Conservation (phyloP, 2,113 vertebrate genomes). For the Notarius lentiginosus region DNA sequence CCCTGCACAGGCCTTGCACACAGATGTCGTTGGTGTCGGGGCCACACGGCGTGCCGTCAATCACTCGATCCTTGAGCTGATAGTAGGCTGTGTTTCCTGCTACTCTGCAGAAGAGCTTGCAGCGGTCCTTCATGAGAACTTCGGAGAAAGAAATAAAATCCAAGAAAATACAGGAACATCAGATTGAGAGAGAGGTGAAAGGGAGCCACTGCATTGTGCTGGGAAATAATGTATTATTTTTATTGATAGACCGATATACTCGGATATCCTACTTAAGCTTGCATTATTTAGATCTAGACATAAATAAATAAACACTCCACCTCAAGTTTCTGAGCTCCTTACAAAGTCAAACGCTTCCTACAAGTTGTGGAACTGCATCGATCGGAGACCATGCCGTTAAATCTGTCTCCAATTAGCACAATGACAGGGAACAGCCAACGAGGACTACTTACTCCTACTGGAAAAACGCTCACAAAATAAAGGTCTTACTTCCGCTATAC, state of each 20-base stretch:
- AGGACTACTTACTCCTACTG: background rate
- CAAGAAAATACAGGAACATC: background rate
- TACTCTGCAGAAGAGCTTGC: conserved; percentile 96
- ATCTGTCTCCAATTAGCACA: background rate
- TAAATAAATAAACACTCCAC: too few relatives aligned
- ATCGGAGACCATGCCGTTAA: background rate
- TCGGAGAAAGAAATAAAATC: conserved; percentile 11
- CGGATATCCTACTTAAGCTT: background rate
- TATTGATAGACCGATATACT: background rate
- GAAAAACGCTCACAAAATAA: background rate
- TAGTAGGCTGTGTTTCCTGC: conserved; percentile 94
- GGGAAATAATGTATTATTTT: background rate
- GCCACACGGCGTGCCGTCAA: conserved; percentile 93
- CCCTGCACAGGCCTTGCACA: conserved; percentile 96
- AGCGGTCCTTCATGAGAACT: conserved; percentile 98
- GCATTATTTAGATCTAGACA: background rate
- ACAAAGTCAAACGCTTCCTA: background rate
- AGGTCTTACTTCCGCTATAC: conserved; percentile 91
- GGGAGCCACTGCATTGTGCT: background rate
- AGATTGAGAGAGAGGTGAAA: background rate
- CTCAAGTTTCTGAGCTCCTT: background rate
- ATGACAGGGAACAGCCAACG: background rate
- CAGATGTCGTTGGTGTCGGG: conserved; percentile 97
- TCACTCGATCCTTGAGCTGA: conserved; percentile 94
- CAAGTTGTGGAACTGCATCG: background rate